phyloP scores from a whole-genome alignment of 2,888 invertebrate species.

The Lithodes maja region DNA sequence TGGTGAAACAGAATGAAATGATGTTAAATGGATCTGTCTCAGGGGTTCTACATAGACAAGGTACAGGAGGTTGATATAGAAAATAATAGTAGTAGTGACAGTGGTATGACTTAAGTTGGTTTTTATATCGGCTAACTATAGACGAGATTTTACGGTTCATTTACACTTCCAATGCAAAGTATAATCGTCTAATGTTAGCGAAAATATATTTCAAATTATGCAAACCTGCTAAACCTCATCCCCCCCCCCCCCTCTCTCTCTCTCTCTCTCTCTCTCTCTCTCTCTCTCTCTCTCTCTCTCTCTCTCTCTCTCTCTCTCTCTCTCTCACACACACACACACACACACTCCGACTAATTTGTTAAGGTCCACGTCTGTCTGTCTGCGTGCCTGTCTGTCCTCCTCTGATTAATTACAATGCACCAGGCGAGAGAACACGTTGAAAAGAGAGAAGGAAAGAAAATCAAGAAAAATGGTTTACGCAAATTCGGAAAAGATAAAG shows the following conservation, averaged over 20 bases:
- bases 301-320: not conserved
- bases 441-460: not conserved
- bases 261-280: not conserved
- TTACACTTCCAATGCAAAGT: no score
- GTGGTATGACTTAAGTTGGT: no score
- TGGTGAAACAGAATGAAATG: no score
- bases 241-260: not conserved
- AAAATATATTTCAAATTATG: no score
- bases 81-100: no score
- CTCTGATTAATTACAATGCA: not conserved
- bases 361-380: conserved; percentile 1
- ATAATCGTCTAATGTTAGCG: no score
- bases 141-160: no score
- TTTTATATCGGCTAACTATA: no score
- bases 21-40: no score
- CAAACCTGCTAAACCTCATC: not conserved
- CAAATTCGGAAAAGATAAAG: not conserved
- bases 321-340: not conserved
- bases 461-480: not conserved
- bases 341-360: not conserved
- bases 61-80: no score
- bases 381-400: not conserved
- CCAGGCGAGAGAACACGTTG: not conserved
- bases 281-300: not conserved
- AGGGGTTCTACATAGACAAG: no score